These are phyloP conservation scores for Cerastis rubricosa DNA, from an alignment of 2,888 invertebrate genomes.

Conservation along the genomic window DNA sequence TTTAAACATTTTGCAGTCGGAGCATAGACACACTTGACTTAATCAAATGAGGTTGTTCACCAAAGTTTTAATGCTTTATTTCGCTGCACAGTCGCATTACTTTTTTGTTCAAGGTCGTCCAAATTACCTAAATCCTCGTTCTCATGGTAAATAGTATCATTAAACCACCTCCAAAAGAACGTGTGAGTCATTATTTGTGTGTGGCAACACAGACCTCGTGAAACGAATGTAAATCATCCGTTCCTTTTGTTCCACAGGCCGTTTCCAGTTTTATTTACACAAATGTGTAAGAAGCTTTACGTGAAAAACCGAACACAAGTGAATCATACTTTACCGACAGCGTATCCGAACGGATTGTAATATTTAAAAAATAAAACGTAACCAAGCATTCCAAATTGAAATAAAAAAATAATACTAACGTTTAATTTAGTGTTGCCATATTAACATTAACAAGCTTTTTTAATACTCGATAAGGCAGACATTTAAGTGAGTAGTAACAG, in stretches of 20 bases:
- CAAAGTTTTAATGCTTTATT: conserved; percentile 52
- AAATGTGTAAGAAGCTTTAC: conserved; percentile 82
- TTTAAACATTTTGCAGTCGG: conserved; percentile 15
- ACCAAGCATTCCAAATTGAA: conserved; percentile 86
- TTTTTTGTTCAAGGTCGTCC: conserved; percentile 57
- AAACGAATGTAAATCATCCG: conserved; percentile 77
- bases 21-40: conserved; percentile 59
- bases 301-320: conserved; percentile 80
- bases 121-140: conserved; percentile 73
- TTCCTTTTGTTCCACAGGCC: conserved; percentile 81
- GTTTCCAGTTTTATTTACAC: conserved; percentile 83
- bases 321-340: conserved; percentile 73
- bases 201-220: conserved; percentile 78
- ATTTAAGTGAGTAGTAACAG: conserved; percentile 76
- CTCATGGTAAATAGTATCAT: conserved; percentile 66
- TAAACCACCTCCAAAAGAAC: conserved; percentile 73
- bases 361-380: conserved; percentile 70
- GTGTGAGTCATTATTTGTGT: conserved; percentile 78
- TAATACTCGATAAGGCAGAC: conserved; percentile 67
- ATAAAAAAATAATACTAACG: conserved; percentile 74
- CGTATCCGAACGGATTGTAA: conserved; percentile 76
- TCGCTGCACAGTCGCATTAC: conserved; percentile 43
- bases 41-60: conserved; percentile 60
- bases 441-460: conserved; percentile 80
- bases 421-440: conserved; percentile 86